A percentile compares a stretch with the other conserved stretches of the same genome.
phyloP scores from a whole-genome alignment of 2,888 invertebrate species.

The Hesperia comma region DNA sequence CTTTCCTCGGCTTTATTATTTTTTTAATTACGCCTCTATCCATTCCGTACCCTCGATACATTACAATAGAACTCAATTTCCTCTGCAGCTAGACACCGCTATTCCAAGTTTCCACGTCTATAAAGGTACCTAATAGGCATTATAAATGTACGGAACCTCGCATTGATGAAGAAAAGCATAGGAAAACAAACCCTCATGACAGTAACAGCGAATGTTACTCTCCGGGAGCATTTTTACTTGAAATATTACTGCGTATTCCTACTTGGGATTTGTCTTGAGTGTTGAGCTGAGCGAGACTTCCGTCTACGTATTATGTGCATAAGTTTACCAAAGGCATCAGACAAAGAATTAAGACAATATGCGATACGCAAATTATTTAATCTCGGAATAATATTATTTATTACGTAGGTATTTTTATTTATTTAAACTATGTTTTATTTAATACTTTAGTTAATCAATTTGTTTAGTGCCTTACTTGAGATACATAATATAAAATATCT shows the following conservation, averaged over 20 bases:
- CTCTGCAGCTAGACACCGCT: constrained; percentile 1
- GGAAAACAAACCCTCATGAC: constrained; percentile 53
- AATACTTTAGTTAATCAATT: no score
- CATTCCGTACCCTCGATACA: constrained; percentile 1
- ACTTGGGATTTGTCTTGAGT: constrained; percentile 28
- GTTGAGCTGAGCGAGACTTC: constrained; percentile 42
- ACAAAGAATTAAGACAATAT: no score
- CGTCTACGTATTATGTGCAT: neutral
- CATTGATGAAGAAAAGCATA: constrained; percentile 39
- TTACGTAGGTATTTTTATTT: no score
- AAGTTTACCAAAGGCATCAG: no score
- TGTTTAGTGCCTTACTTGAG: no score
- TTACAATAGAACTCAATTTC: constrained; percentile 32
- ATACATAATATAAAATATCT: no score
- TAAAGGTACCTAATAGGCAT: constrained; percentile 37
- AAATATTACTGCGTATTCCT: constrained; percentile 55
- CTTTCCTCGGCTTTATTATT: constrained; percentile 22
- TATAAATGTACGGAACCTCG: constrained; percentile 34
- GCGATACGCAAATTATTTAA: no score
- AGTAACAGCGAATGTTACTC: constrained; percentile 58
- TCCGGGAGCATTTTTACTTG: constrained; percentile 52
- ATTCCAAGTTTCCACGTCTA: constrained; percentile 28
- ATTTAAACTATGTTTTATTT: no score
- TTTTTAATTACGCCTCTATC: constrained; percentile 38
- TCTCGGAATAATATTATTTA: no score